Evolutionary conservation across 2,888 invertebrate genomes (phyloP), one percentile per base, ranked within the genome.

Genomic region (Scaptomyza flava): DNA sequence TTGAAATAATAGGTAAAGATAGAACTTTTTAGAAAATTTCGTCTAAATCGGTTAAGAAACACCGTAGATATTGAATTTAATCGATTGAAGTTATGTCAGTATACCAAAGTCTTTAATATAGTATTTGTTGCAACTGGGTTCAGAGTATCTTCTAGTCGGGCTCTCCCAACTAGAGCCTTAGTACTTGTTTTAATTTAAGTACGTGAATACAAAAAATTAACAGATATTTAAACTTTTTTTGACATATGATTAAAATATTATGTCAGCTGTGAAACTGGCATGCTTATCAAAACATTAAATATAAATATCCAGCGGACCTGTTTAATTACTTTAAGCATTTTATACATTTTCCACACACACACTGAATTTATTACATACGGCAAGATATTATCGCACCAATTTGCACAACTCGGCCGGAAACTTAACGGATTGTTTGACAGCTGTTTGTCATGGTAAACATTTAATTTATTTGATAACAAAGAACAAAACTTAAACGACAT

Each of bases 381-480:
- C 27, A 42, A 34, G 45, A 70, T 65, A 70, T 65, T 76, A 62
- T 67, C 51, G 17, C 47, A 62, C 27, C 58, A 72, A 68, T 75
- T 78, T 71, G 61, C 75, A 46, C 60, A 72, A 6, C 60, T 74
- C 54, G 52, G 56, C 43, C 48, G 68, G 63, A 68, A 77, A 72
- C 61, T 68, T 66, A 65, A 72, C 53, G 63, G 59, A 59, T 65
- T 68, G 51, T 71, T 62, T 67, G 74, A 62, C 68, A 71, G 65
- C 61, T 54, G 68, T 69, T 70, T 68, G 71, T 68, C 81, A 65
- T 81, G 75, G 68, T 42, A 61, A 67, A 64, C 68, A 84, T 81
- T 76, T 81, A 76, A 81, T 81, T 81, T 84, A 81, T 84, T 70
- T 84, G 81, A 56, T 48, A 67, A 68, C 70, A 70, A 41, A 17